Percentiles rank a stretch among this genome's conserved stretches.
phyloP scores from a whole-genome alignment of 2,113 vertebrate genomes.

The Rhabdornis inornatus region DNA sequence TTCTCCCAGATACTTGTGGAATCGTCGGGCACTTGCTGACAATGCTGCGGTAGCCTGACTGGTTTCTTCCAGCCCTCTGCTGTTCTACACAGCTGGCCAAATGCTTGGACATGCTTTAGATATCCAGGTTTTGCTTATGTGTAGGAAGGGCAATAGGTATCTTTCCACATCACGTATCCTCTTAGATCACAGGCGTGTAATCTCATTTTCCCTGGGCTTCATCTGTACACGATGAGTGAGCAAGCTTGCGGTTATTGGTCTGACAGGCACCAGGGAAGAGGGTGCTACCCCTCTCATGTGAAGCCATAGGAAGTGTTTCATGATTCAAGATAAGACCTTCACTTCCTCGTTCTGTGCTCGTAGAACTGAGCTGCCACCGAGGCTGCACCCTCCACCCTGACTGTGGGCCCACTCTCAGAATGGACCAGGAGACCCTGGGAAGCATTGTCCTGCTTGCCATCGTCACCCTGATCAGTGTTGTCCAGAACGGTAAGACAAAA shows the following conservation, averaged over 20 bases:
- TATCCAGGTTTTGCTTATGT: background rate
- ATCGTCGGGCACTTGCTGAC: fast-evolving
- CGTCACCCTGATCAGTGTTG: conserved; percentile 85
- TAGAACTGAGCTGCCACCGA: background rate
- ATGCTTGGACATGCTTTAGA: background rate
- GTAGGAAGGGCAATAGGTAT: background rate
- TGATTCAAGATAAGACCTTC: conserved; percentile 49
- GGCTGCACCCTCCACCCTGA: background rate
- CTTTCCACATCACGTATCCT: background rate
- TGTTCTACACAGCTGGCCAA: background rate
- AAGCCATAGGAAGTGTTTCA: conserved; percentile 43
- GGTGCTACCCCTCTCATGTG: background rate
- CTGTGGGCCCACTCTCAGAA: conserved; percentile 1
- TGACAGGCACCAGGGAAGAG: background rate
- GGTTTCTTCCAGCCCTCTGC: background rate
- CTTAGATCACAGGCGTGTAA: background rate
- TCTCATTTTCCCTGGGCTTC: background rate
- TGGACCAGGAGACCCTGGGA: conserved; percentile 81
- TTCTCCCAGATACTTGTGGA: background rate
- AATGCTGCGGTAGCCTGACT: background rate
- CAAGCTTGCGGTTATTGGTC: fast-evolving
- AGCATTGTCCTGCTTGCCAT: conserved; percentile 83
- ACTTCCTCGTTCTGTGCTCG: conserved; percentile 66
- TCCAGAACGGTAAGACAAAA: conserved; percentile 87
- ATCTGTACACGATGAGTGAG: background rate